Base-by-base conservation (phyloP, 2,888 invertebrate species). In the Drosophila longiperda region DNA sequence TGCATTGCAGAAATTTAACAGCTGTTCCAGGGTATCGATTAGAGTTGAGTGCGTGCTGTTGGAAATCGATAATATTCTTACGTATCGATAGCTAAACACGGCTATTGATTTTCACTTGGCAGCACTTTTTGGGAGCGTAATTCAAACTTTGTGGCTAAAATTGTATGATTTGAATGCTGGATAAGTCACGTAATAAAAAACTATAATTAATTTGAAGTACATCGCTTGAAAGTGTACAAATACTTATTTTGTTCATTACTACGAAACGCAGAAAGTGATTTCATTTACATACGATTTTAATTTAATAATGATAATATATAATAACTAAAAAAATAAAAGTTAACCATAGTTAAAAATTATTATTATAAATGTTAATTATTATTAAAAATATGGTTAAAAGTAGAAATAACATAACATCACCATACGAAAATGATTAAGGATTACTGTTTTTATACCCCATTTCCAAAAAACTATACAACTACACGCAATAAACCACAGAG, bases 1-100 rank as follows among this genome's bases (percentile, higher is more conserved):
- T 78, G 58, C 63, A 78, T 72, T 78, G 58, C 63, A 68, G 40
- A 75, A 63, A 40, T 32, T 29, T 2, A 63, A 63, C 78, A 78
- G 78, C 75, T 78, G 78, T 68, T 73, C 11, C 23, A 2, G 15
- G 9, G 8, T 48, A 57, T 65, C 45, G 49, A n/a, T 61, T 64
- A 64, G 76, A 34, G 62, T 34, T 71, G 61, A 45, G 50, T 50
- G 17, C 34, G 45, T 58, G 48, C 26, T 26, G 59, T 38, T 20
- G 1, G 8, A 29, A 20, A 9, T 29, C 38, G 38, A 38, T 38
- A 17, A 0, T 20, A 15, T 45, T n/a, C 0, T 1, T 2, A 55
- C 0, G 15, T 42, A 57, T 57, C 57, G 57, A 57, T 40, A 20
- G 6, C 0, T 15, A 2, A 11, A 5, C 32, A 23, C 12, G 34